Evolutionary conservation across 2,113 vertebrate genomes (phyloP), one percentile per base, ranked within the genome.

Genomic region (Acanthochromis polyacanthus): DNA sequence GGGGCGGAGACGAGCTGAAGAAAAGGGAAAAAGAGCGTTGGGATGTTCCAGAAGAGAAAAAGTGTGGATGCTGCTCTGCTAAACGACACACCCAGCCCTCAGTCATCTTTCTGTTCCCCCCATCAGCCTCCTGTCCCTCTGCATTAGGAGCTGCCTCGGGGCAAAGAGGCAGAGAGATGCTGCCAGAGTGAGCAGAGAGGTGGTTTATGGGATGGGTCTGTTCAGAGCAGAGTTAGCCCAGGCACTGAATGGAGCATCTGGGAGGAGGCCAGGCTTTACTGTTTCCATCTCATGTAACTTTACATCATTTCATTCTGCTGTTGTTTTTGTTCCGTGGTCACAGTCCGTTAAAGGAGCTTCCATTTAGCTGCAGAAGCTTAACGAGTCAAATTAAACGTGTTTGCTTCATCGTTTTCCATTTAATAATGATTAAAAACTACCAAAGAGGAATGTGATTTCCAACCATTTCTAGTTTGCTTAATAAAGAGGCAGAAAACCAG

Each of bases 131-230:
- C 86, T 92, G 90, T 92, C 92, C 85, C 83, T 89, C 86, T 90
- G 90, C 91, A 94, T 94, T 84, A 92, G 79, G 87, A 86, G 66
- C 61, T 43, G 83, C 91, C 95, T 80, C 50, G 69, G 83, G 95
- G 89, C 91, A 88, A 90, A 82, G 55, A 92, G 86, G 73, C 72
- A 51, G 81, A 73, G 32, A 78, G 23, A 88, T 53, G 59, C 87
- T 67, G 78, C 91, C 86, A 74, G 89, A 64, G 70, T 6, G 55
- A 38, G 68, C 5, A 45, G 89, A 72, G 71, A 71, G 91, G 61
- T 74, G 70, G 30, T 67, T 59, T 14, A 5, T 85, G 76, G 32
- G 51, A 30, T 84, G 78, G 36, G 77, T 87, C 80, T 88, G 89
- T 93, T 89, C 71, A 75, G 84, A 93, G 88, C 90, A 85, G 80